These are phyloP conservation scores for Apis dorsata DNA, from an alignment of 1,140 invertebrate genomes.

Conservation along the genomic window DNA sequence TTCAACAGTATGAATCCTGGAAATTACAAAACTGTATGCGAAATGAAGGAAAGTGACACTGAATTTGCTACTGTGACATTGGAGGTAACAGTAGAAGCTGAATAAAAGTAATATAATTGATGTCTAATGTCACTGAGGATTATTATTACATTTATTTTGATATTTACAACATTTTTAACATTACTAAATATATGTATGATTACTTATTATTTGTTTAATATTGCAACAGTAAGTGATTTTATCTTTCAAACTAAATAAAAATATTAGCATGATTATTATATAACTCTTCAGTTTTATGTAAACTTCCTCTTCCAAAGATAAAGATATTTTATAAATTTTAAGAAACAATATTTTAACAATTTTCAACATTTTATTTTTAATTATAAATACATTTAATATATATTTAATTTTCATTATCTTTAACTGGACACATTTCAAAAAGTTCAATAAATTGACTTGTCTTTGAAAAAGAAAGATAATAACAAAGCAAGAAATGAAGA, in stretches of 20 bases:
- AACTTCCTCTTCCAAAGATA: not conserved
- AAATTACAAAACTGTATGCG: not conserved
- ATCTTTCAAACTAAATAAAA: not conserved
- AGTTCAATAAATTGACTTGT: slow-evolving; percentile 46
- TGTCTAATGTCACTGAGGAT: not conserved
- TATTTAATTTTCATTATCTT: not conserved
- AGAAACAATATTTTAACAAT: not conserved
- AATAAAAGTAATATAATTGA: not conserved
- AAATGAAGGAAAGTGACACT: not conserved
- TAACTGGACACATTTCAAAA: slow-evolving; percentile 36
- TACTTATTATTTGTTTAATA: not conserved
- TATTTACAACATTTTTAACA: not conserved
- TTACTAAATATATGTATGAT: not conserved
- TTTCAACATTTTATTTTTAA: not conserved
- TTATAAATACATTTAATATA: not conserved
- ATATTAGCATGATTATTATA: not conserved
- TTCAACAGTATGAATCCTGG: not conserved
- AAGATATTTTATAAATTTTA: too few relatives aligned
- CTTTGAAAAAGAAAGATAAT: slow-evolving; percentile 53
- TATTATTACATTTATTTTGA: not conserved
- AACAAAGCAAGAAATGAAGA: slow-evolving; percentile 58
- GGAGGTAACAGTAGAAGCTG: not conserved
- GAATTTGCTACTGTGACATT: accelerated
- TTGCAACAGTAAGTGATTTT: not conserved
- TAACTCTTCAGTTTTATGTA: not conserved